Percentiles rank a stretch among this genome's conserved stretches.
Conservation (phyloP, 2,888 invertebrate species). For the Boloria selene region DNA sequence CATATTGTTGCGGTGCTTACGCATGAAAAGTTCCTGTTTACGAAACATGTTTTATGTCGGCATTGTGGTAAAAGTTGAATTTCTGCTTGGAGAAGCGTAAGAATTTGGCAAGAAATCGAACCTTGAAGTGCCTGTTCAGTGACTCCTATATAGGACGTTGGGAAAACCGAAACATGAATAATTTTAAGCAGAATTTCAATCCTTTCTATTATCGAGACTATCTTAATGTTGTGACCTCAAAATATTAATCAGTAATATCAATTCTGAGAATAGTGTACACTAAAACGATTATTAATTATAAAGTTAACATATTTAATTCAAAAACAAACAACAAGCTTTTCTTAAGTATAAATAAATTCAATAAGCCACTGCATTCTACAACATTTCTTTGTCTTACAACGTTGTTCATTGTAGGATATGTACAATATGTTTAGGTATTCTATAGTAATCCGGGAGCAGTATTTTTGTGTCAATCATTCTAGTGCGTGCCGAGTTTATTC, state of each 20-base stretch:
- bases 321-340: too few relatives aligned
- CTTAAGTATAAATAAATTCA: too few relatives aligned
- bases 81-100: slow-evolving; percentile 66
- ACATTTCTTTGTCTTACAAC: not conserved
- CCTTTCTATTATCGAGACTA: not conserved
- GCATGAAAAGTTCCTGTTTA: slow-evolving; percentile 68
- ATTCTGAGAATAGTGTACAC: too few relatives aligned
- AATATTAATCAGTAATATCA: not conserved
- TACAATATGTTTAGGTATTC: slow-evolving; percentile 26
- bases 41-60: slow-evolving; percentile 70
- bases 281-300: too few relatives aligned
- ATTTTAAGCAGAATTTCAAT: slow-evolving; percentile 1
- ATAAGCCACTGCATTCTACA: not conserved
- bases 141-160: slow-evolving; percentile 30
- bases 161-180: slow-evolving; percentile 21
- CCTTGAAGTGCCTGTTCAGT: slow-evolving; percentile 52
- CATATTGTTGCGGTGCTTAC: slow-evolving; percentile 41
- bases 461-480: slow-evolving; percentile 50
- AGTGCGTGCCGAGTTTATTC: slow-evolving; percentile 49
- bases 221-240: not conserved
- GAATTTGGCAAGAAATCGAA: slow-evolving; percentile 53
- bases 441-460: slow-evolving; percentile 45
- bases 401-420: not conserved
- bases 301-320: too few relatives aligned
- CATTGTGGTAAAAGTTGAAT: slow-evolving; percentile 79